phyloP scores from a whole-genome alignment of 2,888 invertebrate genomes.

The Hirtodrosophila confusa region DNA sequence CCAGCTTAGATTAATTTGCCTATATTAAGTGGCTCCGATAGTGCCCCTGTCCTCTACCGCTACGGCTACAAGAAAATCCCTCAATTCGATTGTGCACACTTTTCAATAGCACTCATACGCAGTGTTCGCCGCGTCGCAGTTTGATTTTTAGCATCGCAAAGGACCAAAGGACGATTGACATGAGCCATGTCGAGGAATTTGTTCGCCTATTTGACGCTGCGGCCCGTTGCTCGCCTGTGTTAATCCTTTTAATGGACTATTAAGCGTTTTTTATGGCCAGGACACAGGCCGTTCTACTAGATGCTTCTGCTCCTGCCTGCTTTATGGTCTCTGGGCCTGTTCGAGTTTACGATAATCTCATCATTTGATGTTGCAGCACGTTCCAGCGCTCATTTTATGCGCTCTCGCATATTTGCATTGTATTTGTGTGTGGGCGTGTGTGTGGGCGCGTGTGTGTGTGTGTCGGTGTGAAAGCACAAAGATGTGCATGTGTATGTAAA shows the following conservation, averaged over 20 bases:
- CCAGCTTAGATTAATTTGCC: conserved; percentile 79
- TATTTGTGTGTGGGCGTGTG: background rate
- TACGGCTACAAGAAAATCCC: no score
- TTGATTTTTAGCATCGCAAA: conserved; percentile 55
- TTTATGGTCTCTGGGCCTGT: conserved; percentile 39
- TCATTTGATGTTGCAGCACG: conserved; percentile 71
- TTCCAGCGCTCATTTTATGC: conserved; percentile 73
- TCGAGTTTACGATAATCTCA: conserved; percentile 74
- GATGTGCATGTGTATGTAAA: conserved; percentile 34
- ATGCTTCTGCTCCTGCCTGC: conserved; percentile 18
- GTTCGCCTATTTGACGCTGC: conserved; percentile 56
- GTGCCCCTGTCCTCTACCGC: no score
- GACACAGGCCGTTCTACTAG: conserved; percentile 38
- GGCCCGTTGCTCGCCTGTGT: conserved; percentile 43
- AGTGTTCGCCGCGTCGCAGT: conserved; percentile 29
- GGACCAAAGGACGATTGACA: conserved; percentile 50
- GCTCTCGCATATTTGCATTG: conserved; percentile 69
- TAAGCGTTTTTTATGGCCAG: conserved; percentile 63
- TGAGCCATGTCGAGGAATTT: conserved; percentile 60
- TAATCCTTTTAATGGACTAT: conserved; percentile 71
- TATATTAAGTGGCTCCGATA: conserved; percentile 37
- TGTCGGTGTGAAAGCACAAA: no score
- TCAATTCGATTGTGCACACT: conserved; percentile 23
- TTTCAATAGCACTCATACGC: conserved; percentile 66
- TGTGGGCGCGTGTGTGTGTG: conserved; percentile 8